phyloP scores from a whole-genome alignment of 2,797 vertebrate species.

The Pogoniulus pusillus region DNA sequence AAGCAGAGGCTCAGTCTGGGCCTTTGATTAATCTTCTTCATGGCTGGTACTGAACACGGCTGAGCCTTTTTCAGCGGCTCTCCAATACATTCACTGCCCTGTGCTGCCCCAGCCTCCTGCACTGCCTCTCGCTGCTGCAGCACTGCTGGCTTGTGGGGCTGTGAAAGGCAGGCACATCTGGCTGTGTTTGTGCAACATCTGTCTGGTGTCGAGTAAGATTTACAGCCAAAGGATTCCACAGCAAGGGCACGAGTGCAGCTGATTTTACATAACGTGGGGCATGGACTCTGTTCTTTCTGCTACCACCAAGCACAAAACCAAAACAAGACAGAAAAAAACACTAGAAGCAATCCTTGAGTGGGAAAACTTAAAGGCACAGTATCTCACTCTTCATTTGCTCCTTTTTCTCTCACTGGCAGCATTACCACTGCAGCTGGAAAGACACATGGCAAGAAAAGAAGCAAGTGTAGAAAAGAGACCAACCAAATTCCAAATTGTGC shows the following conservation, averaged over 20 bases:
- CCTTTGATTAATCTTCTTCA: background rate
- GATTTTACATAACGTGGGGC: constrained; percentile 18
- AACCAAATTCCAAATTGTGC: background rate
- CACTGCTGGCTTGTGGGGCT: background rate
- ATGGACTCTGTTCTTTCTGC: background rate
- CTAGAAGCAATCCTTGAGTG: background rate
- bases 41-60: background rate
- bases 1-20: background rate
- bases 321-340: background rate
- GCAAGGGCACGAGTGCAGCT: background rate
- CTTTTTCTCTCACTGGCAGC: background rate
- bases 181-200: constrained; percentile 40
- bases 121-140: accelerated
- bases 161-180: constrained; percentile 30
- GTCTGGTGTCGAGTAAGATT: constrained; percentile 44
- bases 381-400: background rate
- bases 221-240: background rate
- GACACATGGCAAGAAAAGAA: background rate
- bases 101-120: background rate
- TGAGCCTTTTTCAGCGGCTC: background rate
- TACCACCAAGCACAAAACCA: background rate
- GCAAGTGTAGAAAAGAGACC: background rate
- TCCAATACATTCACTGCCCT: background rate
- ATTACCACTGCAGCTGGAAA: background rate
- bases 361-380: background rate